Conservation (phyloP, 2,113 vertebrate genomes). For the Hemiprocne comata region DNA sequence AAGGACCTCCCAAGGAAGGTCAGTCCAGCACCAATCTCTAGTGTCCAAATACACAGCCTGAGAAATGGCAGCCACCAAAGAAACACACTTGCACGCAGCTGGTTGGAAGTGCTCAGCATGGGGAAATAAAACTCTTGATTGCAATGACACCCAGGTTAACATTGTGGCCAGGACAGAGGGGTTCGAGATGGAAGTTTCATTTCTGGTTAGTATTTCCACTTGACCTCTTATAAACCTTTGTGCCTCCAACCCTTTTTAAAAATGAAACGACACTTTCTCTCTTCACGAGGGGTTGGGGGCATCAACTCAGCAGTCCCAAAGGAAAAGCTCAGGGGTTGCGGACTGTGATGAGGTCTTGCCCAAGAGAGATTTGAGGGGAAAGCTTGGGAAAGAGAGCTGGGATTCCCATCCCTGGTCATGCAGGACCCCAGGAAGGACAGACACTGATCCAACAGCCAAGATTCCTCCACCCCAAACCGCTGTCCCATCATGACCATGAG, state of each 20-base stretch:
- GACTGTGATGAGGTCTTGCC: accelerated
- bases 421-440: not conserved
- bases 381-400: not conserved
- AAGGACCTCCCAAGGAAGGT: not conserved
- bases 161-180: not conserved
- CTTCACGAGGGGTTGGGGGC: not conserved
- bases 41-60: not conserved
- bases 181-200: not conserved
- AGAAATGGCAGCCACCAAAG: not conserved
- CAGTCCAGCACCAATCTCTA: not conserved
- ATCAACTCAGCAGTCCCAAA: not conserved
- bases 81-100: not conserved
- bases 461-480: no score
- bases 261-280: accelerated
- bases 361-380: not conserved
- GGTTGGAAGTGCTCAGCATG: not conserved
- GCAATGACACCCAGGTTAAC: not conserved
- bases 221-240: not conserved
- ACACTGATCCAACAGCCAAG: not conserved
- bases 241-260: not conserved
- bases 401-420: not conserved
- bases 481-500: not conserved
- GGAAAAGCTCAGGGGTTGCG: not conserved
- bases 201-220: not conserved
- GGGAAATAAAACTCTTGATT: not conserved